A percentile compares a stretch with the other conserved stretches of the same genome.
phyloP scores from a whole-genome alignment of 1,140 invertebrate genomes.

The Drosophila nannoptera region DNA sequence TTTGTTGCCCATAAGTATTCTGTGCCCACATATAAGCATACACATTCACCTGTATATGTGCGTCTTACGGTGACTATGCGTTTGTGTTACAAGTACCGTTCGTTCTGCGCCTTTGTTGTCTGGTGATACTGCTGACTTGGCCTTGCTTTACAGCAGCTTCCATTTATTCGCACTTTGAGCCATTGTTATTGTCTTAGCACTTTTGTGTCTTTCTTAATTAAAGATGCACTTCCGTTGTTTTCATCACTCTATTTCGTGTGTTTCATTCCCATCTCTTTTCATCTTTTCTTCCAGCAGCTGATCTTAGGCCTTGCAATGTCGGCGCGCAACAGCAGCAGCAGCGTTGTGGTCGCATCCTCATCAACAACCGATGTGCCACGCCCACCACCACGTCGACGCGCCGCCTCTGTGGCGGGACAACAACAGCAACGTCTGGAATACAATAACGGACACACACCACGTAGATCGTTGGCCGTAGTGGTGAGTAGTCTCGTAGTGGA shows the following conservation, averaged over 20 bases:
- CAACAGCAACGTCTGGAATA: slow-evolving; percentile 62
- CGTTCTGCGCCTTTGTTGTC: slow-evolving; percentile 63
- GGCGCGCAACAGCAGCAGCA: slow-evolving; percentile 55
- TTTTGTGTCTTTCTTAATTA: slow-evolving; percentile 53
- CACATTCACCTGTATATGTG: slow-evolving; percentile 1
- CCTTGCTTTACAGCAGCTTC: slow-evolving; percentile 48
- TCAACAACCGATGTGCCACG: slow-evolving; percentile 59
- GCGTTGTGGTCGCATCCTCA: slow-evolving; percentile 35
- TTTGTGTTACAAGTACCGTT: slow-evolving; percentile 38
- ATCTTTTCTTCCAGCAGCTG: not conserved
- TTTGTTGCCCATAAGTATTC: slow-evolving; percentile 30
- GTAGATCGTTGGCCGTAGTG: slow-evolving; percentile 70
- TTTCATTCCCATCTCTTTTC: slow-evolving; percentile 27
- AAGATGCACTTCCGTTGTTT: slow-evolving; percentile 65
- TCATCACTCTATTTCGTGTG: slow-evolving; percentile 5
- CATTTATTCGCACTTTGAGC: slow-evolving; percentile 37
- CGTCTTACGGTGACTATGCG: slow-evolving; percentile 10
- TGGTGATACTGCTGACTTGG: slow-evolving; percentile 46
- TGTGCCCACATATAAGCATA: slow-evolving; percentile 7
- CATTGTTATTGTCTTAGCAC: slow-evolving; percentile 24
- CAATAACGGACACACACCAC: slow-evolving; percentile 67
- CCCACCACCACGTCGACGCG: slow-evolving; percentile 68
- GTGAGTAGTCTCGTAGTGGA: slow-evolving; percentile 40
- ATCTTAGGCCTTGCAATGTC: slow-evolving; percentile 45
- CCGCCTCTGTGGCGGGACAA: slow-evolving; percentile 71